Base-by-base conservation (phyloP, 2,888 invertebrate species). In the Adela reaumurella region DNA sequence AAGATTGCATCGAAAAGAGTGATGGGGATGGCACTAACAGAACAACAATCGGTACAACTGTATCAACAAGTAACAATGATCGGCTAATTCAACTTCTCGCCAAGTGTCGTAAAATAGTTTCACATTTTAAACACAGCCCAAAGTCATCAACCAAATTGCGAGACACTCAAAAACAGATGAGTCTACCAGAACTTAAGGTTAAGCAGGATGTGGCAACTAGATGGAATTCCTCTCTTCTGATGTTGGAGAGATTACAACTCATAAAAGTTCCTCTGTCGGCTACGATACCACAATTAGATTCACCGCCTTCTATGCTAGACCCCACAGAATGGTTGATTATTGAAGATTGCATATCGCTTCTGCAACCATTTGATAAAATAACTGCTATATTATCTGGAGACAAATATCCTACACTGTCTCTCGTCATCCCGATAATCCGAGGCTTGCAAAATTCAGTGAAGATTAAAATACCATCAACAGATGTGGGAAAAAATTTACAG, bases 191-290 rank as follows among this genome's bases (percentile, higher is more conserved):
- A 46, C 51, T 57, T 29, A 58, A 60, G 56, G 51, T 61, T 8
- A 57, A 58, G 50, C 57, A 59, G 55, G 61, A 61, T 45, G 56
- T 60, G 19, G 35, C 41, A 1, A 59, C 59, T 18, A 49, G 59
- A 3, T 59, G 59, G 58, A 59, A 59, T 47, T 55, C 53, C 8
- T 56, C 46, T 43, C 56, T 53, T 46, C 51, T 50, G 45, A 58
- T 58, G 56, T 49, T 58, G 10, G 53, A 58, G 28, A 49, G 58
- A 43, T 43, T 61, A 46, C 43, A 54, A 18, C 19, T 51, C 46
- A 48, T 57, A 17, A 59, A 58, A 55, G 49, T 53, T 18, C 48
- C 54, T 17, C 48, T 57, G 18, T 54, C 52, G 49, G 57, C 54
- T 17, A 52, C 54, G 43, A 48, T 57, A 45, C 45, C 55, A 17